Conservation (phyloP, 2,797 vertebrate genomes). For the Siniperca obscura region DNA sequence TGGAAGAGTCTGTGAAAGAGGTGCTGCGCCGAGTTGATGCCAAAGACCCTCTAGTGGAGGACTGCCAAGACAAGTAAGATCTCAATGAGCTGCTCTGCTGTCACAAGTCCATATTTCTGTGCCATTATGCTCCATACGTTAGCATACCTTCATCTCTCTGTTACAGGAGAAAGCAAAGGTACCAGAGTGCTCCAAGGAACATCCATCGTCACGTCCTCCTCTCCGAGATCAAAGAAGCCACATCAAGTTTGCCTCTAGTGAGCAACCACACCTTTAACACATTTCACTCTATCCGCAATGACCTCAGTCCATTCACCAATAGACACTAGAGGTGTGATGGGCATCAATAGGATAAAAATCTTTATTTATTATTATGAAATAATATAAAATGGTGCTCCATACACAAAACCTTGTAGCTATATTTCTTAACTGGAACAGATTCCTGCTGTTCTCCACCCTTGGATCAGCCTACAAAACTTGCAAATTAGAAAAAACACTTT, state of each 20-base stretch:
- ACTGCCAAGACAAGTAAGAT: conserved; percentile 90
- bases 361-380: no score
- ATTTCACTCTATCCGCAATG: not conserved
- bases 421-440: not conserved
- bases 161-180: conserved; percentile 91
- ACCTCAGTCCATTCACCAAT: not conserved
- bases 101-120: not conserved
- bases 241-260: conserved; percentile 91
- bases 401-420: not conserved
- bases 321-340: not conserved
- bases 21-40: conserved; percentile 88
- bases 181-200: conserved; percentile 94
- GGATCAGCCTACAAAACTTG: not conserved
- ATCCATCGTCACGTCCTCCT: conserved; percentile 96
- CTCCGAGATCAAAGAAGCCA: conserved; percentile 96
- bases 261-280: conserved; percentile 43
- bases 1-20: conserved; percentile 89
- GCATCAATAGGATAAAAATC: not conserved
- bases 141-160: not conserved
- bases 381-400: no score
- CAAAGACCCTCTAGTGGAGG: conserved; percentile 87
- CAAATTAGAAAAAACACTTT: not conserved
- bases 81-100: not conserved
- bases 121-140: no score
- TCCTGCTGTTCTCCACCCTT: not conserved